Evolutionary conservation across 2,113 vertebrate genomes (phyloP), one percentile per base, ranked within the genome.

Genomic region (Talpa occidentalis): DNA sequence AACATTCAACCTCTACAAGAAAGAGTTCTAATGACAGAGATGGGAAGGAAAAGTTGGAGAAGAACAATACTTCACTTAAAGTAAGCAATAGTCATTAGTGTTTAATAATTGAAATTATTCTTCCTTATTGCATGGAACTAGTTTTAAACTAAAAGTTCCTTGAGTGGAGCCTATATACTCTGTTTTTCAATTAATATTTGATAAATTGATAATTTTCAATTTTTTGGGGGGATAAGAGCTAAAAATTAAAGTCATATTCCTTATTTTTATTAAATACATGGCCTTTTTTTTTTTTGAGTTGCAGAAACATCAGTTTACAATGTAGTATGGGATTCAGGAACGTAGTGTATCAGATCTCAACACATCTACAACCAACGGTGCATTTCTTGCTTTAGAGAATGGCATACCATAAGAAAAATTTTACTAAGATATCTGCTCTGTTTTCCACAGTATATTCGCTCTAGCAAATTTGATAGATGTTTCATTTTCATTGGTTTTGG

Each of bases 1-100:
- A 99, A 7, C 96, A 96, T 0, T 99, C 99, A 47, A 96, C 98
- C 0, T 99, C 99, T 59, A 99, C 98, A 95, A 99, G 98, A 97
- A 99, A 98, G 97, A 98, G 97, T 95, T 98, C 98, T 96, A 99
- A 98, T 97, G 99, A 99, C 47, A 98, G 98, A 89, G 99, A 99
- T 11, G 97, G 96, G 54, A 98, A 98, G 84, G 98, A 98, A 47
- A 98, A 98, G 54, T 67, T 96, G 92, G 98, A 98, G 30, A 98
- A 97, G 96, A 97, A 87, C 59, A 90, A 67, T 22, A 69, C 96
- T 94, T 7, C 97, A 82, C 93, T 98, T 77, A 98, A 98, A 98
- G 98, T 98, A 97, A 98, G 97, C 5, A 54, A 15, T 6, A 88
- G 17, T 94, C 44, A 91, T 60, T 37, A n/a, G 5, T 42, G 22